Conservation (phyloP, 1,140 invertebrate genomes). For the Caenorhabditis brenneri region DNA sequence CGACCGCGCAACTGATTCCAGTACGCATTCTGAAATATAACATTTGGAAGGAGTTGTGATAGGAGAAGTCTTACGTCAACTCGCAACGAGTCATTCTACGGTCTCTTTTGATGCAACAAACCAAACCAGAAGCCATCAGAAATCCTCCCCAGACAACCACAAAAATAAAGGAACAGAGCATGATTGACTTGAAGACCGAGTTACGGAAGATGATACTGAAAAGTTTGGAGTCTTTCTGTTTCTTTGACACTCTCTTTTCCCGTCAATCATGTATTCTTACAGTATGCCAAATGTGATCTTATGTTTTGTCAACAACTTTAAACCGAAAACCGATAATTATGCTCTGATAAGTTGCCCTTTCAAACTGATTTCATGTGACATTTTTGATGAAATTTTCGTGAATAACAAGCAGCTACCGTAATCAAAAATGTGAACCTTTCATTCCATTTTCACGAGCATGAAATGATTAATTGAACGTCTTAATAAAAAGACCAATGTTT, state of each 20-base stretch:
- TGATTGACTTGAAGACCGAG: neutral
- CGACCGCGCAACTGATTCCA: neutral
- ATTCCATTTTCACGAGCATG: no score
- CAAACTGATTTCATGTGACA: no score
- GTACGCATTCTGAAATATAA: neutral
- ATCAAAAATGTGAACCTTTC: neutral
- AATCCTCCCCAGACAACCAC: neutral
- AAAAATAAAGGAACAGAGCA: neutral
- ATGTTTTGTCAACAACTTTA: no score
- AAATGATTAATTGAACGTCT: no score
- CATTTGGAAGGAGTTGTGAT: neutral
- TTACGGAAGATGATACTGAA: conserved; percentile 15
- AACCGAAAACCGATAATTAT: no score
- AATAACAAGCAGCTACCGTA: neutral
- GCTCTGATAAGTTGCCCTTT: no score
- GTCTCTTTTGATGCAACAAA: neutral
- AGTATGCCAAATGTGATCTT: no score
- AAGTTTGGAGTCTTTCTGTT: neutral
- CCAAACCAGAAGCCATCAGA: neutral
- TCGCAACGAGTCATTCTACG: neutral
- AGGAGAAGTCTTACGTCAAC: neutral
- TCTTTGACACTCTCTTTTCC: no score
- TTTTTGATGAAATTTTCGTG: no score
- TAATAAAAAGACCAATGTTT: no score
- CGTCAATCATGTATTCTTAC: no score